Base-by-base conservation (phyloP, 2,888 invertebrate species). In the Stegophylla sp. region DNA sequence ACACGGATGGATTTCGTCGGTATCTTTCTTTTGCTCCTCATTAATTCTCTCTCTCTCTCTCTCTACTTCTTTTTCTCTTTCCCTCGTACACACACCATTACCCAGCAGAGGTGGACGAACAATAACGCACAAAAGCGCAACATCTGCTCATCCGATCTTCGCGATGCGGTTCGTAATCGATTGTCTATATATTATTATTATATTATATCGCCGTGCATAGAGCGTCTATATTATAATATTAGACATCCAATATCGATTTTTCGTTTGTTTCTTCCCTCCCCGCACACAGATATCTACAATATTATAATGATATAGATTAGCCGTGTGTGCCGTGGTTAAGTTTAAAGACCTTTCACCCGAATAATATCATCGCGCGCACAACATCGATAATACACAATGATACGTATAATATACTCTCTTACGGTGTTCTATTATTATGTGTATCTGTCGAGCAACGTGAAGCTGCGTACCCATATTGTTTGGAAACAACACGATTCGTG, bases 331-430 rank as follows among this genome's bases (percentile, higher is more conserved):
- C n/a, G n/a, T n/a, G n/a, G 12, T 13, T 56, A 71, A 41, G 71
- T 71, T 56, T 53, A 56, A 56, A 56, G 41, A 73, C 73, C 73
- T 61, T 48, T 73, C 20, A 26, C 61, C 73, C 59, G 26, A 73
- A 73, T 45, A 1, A 43, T 10, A 28, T 41, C 64, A 20, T 28
- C 67, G 51, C 17, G 5, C 26, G 17, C 23, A 20, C 43, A 12
- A 3, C 17, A 17, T 23, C 23, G 41, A 71, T 23, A 20, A 71
- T 48, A 20, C 23, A 34, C 5, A 7, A 34, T 10, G n/a, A n/a
- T n/a, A n/a, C n/a, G n/a, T n/a, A n/a, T n/a, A n/a, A n/a, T n/a
- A n/a, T n/a, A n/a, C n/a, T n/a, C n/a, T n/a, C n/a, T n/a, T n/a
- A n/a, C n/a, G n/a, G n/a, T n/a, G n/a, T n/a, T n/a, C n/a, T n/a